A percentile compares a stretch with the other conserved stretches of the same genome.
phyloP scores from a whole-genome alignment of 37 sponge, comb jelly and placozoan species.

The Corticium candelabrum region DNA sequence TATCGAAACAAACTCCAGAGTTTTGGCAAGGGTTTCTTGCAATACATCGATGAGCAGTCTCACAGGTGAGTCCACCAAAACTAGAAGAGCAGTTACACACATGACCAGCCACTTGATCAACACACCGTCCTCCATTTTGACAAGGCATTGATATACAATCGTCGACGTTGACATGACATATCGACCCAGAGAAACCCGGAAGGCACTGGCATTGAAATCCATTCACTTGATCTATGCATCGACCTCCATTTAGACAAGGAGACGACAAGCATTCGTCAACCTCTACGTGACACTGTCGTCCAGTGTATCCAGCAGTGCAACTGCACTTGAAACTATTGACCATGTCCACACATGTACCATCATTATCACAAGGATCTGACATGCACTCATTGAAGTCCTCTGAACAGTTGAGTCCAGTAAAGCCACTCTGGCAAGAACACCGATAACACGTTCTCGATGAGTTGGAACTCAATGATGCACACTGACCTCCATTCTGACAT shows the following conservation, averaged over 20 bases:
- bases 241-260: not conserved
- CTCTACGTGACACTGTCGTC: not conserved
- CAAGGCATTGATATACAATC: not conserved
- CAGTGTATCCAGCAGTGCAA: not conserved
- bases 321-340: not conserved
- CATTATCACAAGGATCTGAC: not conserved
- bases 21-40: conserved; percentile 23
- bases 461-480: not conserved
- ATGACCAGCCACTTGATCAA: not conserved
- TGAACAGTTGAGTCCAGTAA: not conserved
- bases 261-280: not conserved
- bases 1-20: conserved; percentile 30
- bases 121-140: not conserved
- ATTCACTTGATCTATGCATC: not conserved
- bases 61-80: not conserved
- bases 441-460: not conserved
- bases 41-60: not conserved
- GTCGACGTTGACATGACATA: not conserved
- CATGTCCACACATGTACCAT: not conserved
- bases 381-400: not conserved
- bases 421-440: not conserved
- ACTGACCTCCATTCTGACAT: not conserved
- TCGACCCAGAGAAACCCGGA: not conserved
- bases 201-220: not conserved
- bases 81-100: not conserved